phyloP scores from a whole-genome alignment of 2,113 vertebrate genomes.

The Thalassarche chlororhynchos region DNA sequence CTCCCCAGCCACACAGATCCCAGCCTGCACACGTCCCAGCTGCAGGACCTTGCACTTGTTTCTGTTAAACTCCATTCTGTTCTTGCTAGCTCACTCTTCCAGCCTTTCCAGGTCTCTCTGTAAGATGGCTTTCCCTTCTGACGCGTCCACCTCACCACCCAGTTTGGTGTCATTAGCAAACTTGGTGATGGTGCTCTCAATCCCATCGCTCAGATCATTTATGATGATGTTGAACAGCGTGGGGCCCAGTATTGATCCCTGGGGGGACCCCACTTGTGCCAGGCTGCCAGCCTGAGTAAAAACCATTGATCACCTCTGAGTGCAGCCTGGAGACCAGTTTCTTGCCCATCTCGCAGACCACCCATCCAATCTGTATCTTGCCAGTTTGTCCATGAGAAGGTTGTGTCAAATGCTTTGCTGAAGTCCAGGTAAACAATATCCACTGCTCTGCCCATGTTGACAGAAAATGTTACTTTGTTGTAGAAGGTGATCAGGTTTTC shows the following conservation, averaged over 20 bases:
- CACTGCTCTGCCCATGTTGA: fast-evolving
- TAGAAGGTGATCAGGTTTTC: neutral
- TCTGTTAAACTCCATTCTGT: neutral
- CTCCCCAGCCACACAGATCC: neutral
- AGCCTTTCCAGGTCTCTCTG: neutral
- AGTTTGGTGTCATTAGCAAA: neutral
- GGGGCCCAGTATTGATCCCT: neutral
- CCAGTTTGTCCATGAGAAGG: neutral
- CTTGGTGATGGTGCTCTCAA: neutral
- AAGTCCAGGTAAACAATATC: no score
- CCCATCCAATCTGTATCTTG: fast-evolving
- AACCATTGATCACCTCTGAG: no score
- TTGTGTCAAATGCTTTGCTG: no score
- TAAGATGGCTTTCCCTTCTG: neutral
- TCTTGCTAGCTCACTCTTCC: neutral
- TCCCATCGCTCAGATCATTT: neutral
- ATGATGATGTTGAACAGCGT: neutral
- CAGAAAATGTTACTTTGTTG: neutral
- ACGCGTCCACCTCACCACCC: neutral
- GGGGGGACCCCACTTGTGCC: neutral
- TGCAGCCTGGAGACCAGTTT: neutral
- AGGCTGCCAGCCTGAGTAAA: neutral
- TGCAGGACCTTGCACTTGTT: neutral
- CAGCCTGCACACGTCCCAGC: neutral
- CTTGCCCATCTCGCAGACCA: fast-evolving